Percentiles rank a stretch among this genome's conserved stretches.
These are phyloP conservation scores for Physeter macrocephalus DNA, from an alignment of 2,113 vertebrate genomes.

Conservation along the genomic window DNA sequence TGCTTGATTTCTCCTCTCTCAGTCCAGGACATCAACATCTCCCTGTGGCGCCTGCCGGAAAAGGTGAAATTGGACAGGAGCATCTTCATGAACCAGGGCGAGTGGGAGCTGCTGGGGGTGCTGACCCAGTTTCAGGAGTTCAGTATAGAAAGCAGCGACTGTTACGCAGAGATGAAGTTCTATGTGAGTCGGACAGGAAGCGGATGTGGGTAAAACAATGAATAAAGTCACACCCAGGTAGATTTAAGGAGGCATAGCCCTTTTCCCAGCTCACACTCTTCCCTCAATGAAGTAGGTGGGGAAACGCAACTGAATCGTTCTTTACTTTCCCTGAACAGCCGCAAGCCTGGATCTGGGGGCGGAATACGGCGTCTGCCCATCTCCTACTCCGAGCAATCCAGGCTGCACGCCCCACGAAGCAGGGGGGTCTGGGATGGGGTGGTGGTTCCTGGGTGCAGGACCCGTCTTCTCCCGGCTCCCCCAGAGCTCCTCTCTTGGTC, in stretches of 20 bases:
- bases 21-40: conserved; percentile 97
- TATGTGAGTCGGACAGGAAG: conserved; percentile 81
- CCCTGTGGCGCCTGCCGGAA: conserved; percentile 90
- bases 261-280: background rate
- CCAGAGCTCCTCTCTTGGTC: background rate
- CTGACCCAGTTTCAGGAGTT: conserved; percentile 90
- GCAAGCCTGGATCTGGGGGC: background rate
- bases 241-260: background rate
- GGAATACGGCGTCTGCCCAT: background rate
- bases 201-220: rapidly evolving
- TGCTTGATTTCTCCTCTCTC: background rate
- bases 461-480: no score
- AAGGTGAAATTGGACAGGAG: conserved; percentile 89
- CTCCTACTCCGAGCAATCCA: background rate
- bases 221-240: background rate
- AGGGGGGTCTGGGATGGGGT: no score
- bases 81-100: conserved; percentile 97
- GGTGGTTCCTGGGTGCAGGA: background rate
- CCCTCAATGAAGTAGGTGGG: rapidly evolving
- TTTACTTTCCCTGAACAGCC: background rate
- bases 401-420: background rate
- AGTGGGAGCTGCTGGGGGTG: conserved; percentile 96
- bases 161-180: conserved; percentile 96
- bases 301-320: rapidly evolving
- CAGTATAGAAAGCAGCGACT: conserved; percentile 86